A percentile compares a stretch with the other conserved stretches of the same genome.
phyloP scores from a whole-genome alignment of 2,797 vertebrate genomes.

The Cetoscarus ocellatus region DNA sequence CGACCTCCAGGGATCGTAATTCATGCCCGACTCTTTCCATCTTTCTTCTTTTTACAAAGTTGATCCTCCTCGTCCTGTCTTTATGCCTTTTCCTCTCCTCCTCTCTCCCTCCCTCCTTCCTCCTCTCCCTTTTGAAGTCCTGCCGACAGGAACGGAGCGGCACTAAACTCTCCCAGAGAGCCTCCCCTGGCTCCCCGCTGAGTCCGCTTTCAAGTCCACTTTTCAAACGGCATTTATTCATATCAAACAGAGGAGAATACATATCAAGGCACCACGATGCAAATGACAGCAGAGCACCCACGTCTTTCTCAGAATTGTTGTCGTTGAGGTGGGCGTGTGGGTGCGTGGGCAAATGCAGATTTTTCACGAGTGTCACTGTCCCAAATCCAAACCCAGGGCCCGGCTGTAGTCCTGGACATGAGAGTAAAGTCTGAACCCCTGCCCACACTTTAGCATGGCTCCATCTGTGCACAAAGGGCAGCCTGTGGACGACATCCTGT shows the following conservation, averaged over 20 bases:
- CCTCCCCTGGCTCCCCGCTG: conserved; percentile 78
- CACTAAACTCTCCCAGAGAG: conserved; percentile 74
- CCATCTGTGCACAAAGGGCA: conserved; percentile 73
- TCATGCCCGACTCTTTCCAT: conserved; percentile 69
- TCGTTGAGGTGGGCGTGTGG: conserved; percentile 62
- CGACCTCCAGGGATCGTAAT: conserved; percentile 84
- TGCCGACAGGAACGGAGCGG: conserved; percentile 78
- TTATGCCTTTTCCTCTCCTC: conserved; percentile 51
- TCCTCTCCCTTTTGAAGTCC: conserved; percentile 81
- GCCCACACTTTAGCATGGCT: conserved; percentile 72
- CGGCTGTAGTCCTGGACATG: conserved; percentile 47
- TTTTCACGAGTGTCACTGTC: conserved; percentile 69
- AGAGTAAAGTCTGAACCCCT: conserved; percentile 60
- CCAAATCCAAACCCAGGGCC: conserved; percentile 82
- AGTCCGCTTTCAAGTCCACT: conserved; percentile 81
- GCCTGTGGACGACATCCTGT: conserved; percentile 80
- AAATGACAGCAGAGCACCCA: conserved; percentile 69
- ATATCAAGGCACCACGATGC: conserved; percentile 81
- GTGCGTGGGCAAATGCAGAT: conserved; percentile 52
- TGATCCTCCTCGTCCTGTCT: conserved; percentile 56
- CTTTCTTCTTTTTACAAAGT: conserved; percentile 32
- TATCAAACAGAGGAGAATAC: conserved; percentile 74
- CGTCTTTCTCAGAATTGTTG: conserved; percentile 76
- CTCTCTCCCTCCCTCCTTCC: conserved; percentile 41
- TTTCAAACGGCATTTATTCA: conserved; percentile 83